Conservation (phyloP, 2,113 vertebrate genomes). For the Anolis sagrei region DNA sequence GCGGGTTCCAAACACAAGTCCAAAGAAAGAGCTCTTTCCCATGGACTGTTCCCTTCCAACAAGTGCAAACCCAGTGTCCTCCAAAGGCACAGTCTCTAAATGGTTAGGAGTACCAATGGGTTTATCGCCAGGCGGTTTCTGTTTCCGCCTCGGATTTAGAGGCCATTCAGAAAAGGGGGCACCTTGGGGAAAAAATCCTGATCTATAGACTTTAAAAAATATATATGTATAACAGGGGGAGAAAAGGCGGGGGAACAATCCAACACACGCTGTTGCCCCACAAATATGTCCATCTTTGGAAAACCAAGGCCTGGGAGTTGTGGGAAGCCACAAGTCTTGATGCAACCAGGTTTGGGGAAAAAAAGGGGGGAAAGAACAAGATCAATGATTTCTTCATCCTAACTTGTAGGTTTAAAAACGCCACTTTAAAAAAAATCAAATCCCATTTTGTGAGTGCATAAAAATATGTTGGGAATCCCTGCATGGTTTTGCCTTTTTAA, state of each 20-base stretch:
- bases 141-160: background rate
- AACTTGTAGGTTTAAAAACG: constrained; percentile 41
- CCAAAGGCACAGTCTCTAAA: fast-evolving
- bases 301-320: constrained; percentile 37
- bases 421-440: constrained; percentile 29
- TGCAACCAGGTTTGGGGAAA: background rate
- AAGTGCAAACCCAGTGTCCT: fast-evolving
- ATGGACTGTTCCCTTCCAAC: constrained; percentile 16
- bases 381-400: constrained; percentile 33
- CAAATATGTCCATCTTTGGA: constrained; percentile 58
- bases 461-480: constrained; percentile 73
- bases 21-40: constrained; percentile 24
- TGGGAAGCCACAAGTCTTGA: constrained; percentile 48
- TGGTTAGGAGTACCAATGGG: background rate
- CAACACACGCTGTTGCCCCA: background rate
- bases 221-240: constrained; percentile 16
- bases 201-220: constrained; percentile 10
- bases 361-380: background rate
- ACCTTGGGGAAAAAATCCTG: constrained; percentile 18
- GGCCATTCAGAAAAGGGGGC: no score
- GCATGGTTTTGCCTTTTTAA: constrained; percentile 28
- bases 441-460: constrained; percentile 66
- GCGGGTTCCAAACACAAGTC: constrained; percentile 45
- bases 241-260: background rate
- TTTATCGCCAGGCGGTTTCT: background rate